These are phyloP conservation scores for Prolemur simus DNA, from an alignment of 2,113 vertebrate genomes.

Conservation along the genomic window DNA sequence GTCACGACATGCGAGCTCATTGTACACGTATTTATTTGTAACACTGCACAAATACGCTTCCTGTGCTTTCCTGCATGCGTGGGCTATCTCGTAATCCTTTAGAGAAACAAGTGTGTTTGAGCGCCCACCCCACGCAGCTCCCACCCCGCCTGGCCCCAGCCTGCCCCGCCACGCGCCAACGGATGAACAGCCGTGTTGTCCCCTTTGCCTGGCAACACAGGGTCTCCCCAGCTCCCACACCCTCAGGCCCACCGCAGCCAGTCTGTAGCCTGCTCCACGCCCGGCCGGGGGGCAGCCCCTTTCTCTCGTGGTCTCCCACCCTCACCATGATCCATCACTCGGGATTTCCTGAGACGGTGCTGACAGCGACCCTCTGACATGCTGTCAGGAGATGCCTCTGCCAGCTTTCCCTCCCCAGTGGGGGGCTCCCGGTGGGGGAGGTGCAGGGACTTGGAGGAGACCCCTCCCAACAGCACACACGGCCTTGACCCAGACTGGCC, in stretches of 20 bases:
- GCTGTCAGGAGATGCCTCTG: too few species aligned
- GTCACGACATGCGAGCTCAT: rapidly evolving
- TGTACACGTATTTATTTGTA: background rate
- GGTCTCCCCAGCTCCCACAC: rapidly evolving
- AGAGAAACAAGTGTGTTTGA: background rate
- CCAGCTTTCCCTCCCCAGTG: too few species aligned
- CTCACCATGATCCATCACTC: rapidly evolving
- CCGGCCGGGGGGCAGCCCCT: background rate
- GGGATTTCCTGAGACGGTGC: background rate
- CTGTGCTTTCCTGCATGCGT: background rate
- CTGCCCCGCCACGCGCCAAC: too few species aligned
- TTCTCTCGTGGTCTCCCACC: background rate
- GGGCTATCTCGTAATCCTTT: background rate
- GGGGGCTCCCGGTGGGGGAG: background rate
- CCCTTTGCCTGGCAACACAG: rapidly evolving
- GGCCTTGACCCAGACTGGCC: background rate
- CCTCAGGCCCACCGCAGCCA: rapidly evolving
- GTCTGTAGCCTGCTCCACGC: background rate
- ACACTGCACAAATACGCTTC: background rate
- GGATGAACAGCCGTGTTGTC: rapidly evolving
- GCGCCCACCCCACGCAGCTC: background rate
- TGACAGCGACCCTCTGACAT: background rate
- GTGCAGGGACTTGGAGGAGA: background rate
- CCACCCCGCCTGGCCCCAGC: background rate
- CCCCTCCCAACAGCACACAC: background rate